Conservation (phyloP, 1,140 invertebrate species). For the Drosophila kohkoa region DNA sequence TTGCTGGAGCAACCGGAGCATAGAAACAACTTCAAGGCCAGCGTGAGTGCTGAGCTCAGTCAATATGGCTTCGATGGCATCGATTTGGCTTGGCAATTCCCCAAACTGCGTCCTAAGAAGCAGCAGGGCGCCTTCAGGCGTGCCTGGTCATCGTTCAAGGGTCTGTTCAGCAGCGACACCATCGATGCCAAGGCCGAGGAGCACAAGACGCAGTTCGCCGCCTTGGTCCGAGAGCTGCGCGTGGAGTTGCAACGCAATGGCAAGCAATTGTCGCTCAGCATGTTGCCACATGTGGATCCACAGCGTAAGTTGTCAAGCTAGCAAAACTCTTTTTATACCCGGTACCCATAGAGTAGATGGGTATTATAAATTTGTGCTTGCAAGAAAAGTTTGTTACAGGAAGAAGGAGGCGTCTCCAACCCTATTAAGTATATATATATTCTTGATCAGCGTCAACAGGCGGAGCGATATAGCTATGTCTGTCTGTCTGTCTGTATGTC, state of each 20-base stretch:
- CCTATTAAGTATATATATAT: too few species aligned
- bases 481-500: too few species aligned
- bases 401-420: too few species aligned
- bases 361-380: too few species aligned
- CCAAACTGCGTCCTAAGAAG: conserved; percentile 89
- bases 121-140: conserved; percentile 88
- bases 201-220: conserved; percentile 90
- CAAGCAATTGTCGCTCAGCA: conserved; percentile 85
- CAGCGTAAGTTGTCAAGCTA: conserved; percentile 50
- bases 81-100: conserved; percentile 95
- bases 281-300: conserved; percentile 72
- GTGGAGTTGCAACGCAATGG: conserved; percentile 87
- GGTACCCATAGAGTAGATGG: too few species aligned
- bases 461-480: too few species aligned
- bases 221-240: conserved; percentile 89
- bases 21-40: conserved; percentile 90
- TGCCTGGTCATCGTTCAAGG: conserved; percentile 89
- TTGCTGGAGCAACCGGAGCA: conserved; percentile 89
- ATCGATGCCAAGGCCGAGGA: conserved; percentile 90
- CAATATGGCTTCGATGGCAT: conserved; percentile 92
- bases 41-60: conserved; percentile 87
- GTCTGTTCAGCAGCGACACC: conserved; percentile 83
- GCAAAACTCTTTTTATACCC: too few species aligned
- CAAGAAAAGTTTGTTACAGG: too few species aligned
- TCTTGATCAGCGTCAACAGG: too few species aligned